phyloP scores from a whole-genome alignment of 2,113 vertebrate genomes.

The Oncorhynchus clarkii region DNA sequence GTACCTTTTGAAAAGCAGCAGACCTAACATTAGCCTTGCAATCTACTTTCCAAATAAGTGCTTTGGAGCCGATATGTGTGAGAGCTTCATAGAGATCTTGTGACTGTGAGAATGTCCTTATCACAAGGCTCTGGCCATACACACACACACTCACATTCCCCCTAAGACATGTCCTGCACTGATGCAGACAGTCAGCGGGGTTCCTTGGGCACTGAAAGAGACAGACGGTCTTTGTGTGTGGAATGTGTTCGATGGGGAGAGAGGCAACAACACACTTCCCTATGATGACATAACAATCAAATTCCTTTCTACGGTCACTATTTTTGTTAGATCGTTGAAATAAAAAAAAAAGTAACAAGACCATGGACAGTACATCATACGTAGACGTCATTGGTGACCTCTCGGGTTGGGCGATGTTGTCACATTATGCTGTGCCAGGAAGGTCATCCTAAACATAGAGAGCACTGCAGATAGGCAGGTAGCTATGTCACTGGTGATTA shows the following conservation, averaged over 20 bases:
- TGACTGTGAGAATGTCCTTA: not conserved
- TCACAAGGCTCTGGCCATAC: conserved; percentile 16
- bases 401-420: no score
- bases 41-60: no score
- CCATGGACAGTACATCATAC: not conserved
- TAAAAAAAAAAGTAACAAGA: not conserved
- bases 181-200: not conserved
- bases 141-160: not conserved
- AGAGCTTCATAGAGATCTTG: not conserved
- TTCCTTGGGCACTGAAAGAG: not conserved
- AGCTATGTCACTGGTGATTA: no score
- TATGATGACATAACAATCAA: not conserved
- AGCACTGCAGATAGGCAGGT: no score
- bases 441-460: no score
- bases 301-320: not conserved
- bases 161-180: not conserved
- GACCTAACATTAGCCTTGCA: no score
- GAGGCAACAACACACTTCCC: not conserved
- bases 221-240: conserved; percentile 8
- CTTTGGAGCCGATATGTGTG: no score
- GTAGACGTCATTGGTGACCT: not conserved
- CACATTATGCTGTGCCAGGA: no score
- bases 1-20: no score
- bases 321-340: not conserved
- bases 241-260: not conserved